Base-by-base conservation (phyloP, 1,140 invertebrate species). In the Ptiloglossa arizonensis region DNA sequence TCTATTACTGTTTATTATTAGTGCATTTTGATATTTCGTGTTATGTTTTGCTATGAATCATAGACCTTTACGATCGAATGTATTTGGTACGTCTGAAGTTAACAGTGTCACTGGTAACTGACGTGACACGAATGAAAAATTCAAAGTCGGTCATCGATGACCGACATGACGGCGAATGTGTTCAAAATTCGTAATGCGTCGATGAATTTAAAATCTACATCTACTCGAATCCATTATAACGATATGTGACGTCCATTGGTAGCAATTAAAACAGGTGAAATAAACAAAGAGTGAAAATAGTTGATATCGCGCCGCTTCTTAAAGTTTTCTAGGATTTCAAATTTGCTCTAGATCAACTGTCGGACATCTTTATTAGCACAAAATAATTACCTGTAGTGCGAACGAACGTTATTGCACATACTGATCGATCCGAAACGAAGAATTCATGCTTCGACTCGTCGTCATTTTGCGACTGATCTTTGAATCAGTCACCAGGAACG, bases 341-440 rank as follows among this genome's bases (percentile, higher is more conserved):
- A 64, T 38, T 44, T 35, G 64, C 64, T 63, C 29, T 22, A 41
- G 32, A 19, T 22, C 17, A 5, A 73, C 63, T 64, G 38, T 64
- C 13, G 17, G 5, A 52, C 44, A 24, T 24, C 5, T 38, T 24
- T 19, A 52, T 52, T 38, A 62, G 38, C 56, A 48, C 32, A 71
- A 71, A 71, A 46, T 48, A 71, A 60, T 60, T 41, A 44, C n/a
- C 6, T 71, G 27, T 24, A 44, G 52, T 19, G 41, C 19, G 48
- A 46, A 22, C 9, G 41, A 48, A 71, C 54, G 27, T 46, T 35
- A 35, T 60, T 60, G 54, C 38, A 54, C 9, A 71, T 60, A 24
- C 56, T 48, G 17, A 32, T 11, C 54, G n/a, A n/a, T n/a, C n/a
- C n/a, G n/a, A n/a, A n/a, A n/a, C n/a, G n/a, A n/a, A n/a, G n/a